Evolutionary conservation across 2,113 vertebrate genomes (phyloP), one percentile per base, ranked within the genome.

Genomic region (Trichomycterus rosablanca): DNA sequence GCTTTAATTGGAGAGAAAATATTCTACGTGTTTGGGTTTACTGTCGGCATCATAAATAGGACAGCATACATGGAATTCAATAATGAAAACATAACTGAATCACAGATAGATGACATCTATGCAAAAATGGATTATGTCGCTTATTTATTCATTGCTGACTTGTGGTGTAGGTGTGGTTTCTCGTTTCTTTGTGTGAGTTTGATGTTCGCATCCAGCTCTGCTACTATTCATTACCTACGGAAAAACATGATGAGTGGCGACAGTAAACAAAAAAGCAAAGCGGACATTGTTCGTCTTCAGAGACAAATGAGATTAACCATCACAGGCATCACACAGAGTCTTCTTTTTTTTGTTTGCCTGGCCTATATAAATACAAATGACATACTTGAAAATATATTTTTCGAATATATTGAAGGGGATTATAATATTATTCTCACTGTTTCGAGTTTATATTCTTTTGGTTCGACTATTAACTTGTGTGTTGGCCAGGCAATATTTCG

Each of bases 171-270:
- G 15, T 51, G 2, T 14, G 1, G 19, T 1, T 40, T 76, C 15
- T 14, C 56, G 1, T 2, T 64, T 0, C 1, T 58, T 11, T 48
- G 55, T 62, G 10, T 74, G 11, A 58, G 48, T 43, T 7, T 71
- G 8, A 73, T 69, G 68, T 20, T 37, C 3, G 4, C 55, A 15
- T 69, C 69, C 1, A 75, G 61, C 63, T 54, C 46, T 16, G 63
- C 37, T 10, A 74, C 63, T 1, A 46, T 22, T 15, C 4, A 9
- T 20, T 80, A 79, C 63, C 53, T 79, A 54, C 5, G 40, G 0
- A 67, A 37, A 45, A 76, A 83, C 63, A 67, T 78, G 19, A 68
- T 32, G 56, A 64, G 24, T 10, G 11, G 3, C 2, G 34, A 37
- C 4, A 12, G 34, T 3, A 37, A 37, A 2, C 34, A 37, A 51